phyloP scores from a whole-genome alignment of 2,888 invertebrate genomes.

The Tetranychus piercei region DNA sequence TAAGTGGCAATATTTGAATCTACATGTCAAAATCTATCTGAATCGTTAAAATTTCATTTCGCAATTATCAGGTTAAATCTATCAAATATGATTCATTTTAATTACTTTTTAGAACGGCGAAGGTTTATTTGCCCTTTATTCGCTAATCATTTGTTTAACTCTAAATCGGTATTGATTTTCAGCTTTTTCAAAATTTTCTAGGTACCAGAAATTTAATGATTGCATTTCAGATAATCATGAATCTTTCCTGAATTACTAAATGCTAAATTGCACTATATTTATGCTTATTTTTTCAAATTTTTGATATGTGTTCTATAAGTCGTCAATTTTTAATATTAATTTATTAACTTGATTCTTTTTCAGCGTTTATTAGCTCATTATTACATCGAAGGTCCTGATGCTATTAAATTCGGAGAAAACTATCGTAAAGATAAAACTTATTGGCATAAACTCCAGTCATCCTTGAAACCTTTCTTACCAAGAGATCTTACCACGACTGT shows the following conservation, averaged over 20 bases:
- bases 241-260: too few species aligned
- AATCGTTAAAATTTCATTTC: too few species aligned
- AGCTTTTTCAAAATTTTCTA: too few species aligned
- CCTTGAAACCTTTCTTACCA: slow-evolving; percentile 46
- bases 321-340: not conserved
- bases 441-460: slow-evolving; percentile 61
- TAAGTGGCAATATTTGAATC: not conserved
- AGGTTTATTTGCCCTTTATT: not conserved
- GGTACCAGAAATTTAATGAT: too few species aligned
- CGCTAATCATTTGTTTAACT: not conserved
- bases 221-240: too few species aligned
- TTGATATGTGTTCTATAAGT: too few species aligned
- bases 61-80: too few species aligned
- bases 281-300: too few species aligned
- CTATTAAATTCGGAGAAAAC: slow-evolving; percentile 46
- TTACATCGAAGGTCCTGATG: slow-evolving; percentile 50
- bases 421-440: slow-evolving; percentile 49
- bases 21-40: too few species aligned
- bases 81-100: too few species aligned
- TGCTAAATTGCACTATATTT: too few species aligned
- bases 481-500: slow-evolving; percentile 39
- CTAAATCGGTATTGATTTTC: not conserved
- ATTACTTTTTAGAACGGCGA: too few species aligned
- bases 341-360: slow-evolving; percentile 23
- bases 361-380: slow-evolving; percentile 61